Base-by-base conservation (phyloP, 2,888 invertebrate genomes). In the Chloroclysta siterata region DNA sequence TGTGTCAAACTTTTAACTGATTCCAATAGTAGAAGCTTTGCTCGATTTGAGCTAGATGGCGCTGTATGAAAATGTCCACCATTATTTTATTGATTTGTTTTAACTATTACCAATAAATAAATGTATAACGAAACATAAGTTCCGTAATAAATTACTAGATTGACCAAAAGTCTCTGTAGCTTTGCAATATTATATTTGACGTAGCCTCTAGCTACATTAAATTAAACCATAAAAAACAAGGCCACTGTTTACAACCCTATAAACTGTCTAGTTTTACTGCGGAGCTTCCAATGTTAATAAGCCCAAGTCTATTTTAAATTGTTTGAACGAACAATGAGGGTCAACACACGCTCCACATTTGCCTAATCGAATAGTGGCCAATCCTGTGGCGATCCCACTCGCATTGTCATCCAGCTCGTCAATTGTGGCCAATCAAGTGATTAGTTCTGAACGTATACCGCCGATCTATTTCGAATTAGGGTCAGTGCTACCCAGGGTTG, bases 351-450 rank as follows among this genome's bases (percentile, higher is more conserved):
- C 82, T 84, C 87, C 73, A 87, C 75, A 82, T 85, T 79, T 67
- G 70, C 61, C 54, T 69, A 71, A 72, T 72, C 65, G 71, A 72
- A 72, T 70, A 58, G 72, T 59, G 73, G 73, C 77, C 82, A 72
- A 80, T 80, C 78, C 83, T 74, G 78, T 68, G 81, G 71, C 80
- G 79, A 80, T 79, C 81, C 81, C 74, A 80, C 78, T 82, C 79
- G 70, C 76, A 82, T 84, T 81, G 82, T 83, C 81, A 77, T 80
- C 74, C 72, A 75, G 73, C 72, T 72, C 76, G 78, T 77, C 80
- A 82, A 84, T 87, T 86, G 88, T 82, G 82, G 82, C 82, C 86
- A 88, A 89, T 90, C 85, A 85, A 89, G 87, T 90, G 88, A 89
- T 90, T 90, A 90, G 89, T 88, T 88, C 81, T 80, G 81, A 78